These are phyloP conservation scores for Crypturellus undulatus DNA, from an alignment of 2,113 vertebrate genomes.

Conservation along the genomic window DNA sequence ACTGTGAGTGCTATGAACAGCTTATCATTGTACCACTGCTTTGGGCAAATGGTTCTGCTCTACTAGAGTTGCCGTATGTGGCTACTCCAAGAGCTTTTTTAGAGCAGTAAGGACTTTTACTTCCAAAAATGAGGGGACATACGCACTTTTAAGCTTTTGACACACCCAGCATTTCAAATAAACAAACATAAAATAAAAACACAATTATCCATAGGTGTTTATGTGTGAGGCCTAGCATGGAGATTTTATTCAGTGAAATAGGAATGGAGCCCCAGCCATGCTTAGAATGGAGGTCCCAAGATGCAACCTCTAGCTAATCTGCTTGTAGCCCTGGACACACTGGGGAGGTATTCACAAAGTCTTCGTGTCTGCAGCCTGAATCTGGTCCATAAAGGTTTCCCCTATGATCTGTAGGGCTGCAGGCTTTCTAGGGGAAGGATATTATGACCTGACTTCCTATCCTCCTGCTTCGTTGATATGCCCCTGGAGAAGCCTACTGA, in stretches of 20 bases:
- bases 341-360: neutral
- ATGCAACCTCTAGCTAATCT: neutral
- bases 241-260: neutral
- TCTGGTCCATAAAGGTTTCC: neutral
- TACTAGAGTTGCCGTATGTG: slow-evolving; percentile 58
- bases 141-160: neutral
- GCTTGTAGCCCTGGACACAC: rapidly evolving
- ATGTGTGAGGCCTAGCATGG: neutral
- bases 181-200: neutral
- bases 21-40: slow-evolving; percentile 29
- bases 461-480: rapidly evolving
- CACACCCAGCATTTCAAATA: neutral
- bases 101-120: slow-evolving; percentile 46
- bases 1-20: slow-evolving; percentile 51
- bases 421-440: rapidly evolving
- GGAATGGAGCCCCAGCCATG: neutral
- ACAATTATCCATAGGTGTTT: neutral
- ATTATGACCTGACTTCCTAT: neutral
- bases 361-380: neutral
- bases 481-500: neutral
- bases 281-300: rapidly evolving
- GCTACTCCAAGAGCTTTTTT: slow-evolving; percentile 51
- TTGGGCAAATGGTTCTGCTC: slow-evolving; percentile 52
- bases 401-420: neutral
- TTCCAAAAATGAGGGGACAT: slow-evolving; percentile 52